Base-by-base conservation (phyloP, 2,113 vertebrate species). In the Caranx melampygus region DNA sequence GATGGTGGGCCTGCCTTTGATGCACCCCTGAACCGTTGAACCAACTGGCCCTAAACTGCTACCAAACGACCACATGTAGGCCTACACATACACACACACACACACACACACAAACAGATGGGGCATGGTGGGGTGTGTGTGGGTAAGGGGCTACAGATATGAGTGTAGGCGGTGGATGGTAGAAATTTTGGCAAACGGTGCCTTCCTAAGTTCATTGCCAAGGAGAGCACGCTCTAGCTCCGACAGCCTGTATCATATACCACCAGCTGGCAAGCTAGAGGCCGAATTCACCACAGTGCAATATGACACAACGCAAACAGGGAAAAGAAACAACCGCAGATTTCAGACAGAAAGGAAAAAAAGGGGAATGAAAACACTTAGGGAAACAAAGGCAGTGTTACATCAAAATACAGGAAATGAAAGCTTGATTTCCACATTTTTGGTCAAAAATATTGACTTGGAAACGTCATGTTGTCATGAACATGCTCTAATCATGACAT, bases 81-180 rank as follows among this genome's bases (percentile, higher is more conserved):
- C 58, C 70, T 57, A 73, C 52, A 60, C 76, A 68, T 55, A 52
- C 67, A 59, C 49, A 77, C 61, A 75, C 60, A 73, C 58, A 60
- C 76, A 68, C 55, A 52, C 67, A 79, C 61, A 73, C 35, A 57
- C 26, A 58, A 90, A 81, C 93, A 93, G 94, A 93, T 94, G 93
- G 94, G 81, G 69, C 66, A 9, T 83, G 67, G 78, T 79, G 40
- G 82, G 74, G 78, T 34, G 67, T 79, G 61, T 60, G 83, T 75
- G 90, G 86, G 86, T 88, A 83, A 81, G 82, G 87, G 79, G 75
- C 74, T 52, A 61, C 4, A 42, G 81, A 82, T 54, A 63, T 85
- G 78, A 63, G 75, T 75, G 78, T 44, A 58, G 80, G 79, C 42
- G 62, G 63, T 65, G 35, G 21, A 79, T 81, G 81, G 83, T 74